A percentile compares a stretch with the other conserved stretches of the same genome.
These are phyloP conservation scores for Galagoides demidoff DNA, from an alignment of 2,797 vertebrate genomes.

Conservation along the genomic window DNA sequence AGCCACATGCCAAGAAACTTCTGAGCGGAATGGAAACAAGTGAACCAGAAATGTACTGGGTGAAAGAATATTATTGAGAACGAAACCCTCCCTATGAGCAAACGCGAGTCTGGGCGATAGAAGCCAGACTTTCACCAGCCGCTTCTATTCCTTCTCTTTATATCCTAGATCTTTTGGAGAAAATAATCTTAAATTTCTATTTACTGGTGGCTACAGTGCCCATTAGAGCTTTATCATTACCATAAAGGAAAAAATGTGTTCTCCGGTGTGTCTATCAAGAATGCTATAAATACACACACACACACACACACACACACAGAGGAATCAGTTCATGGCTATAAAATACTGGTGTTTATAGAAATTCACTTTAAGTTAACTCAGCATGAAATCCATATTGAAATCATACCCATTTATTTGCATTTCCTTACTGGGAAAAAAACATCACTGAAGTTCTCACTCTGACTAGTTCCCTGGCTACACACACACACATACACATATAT, in stretches of 20 bases:
- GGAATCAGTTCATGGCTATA: background rate
- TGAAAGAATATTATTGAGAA: slow-evolving; percentile 40
- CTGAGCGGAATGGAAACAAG: background rate
- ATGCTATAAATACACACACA: background rate
- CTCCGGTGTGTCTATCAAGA: background rate
- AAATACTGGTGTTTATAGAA: background rate
- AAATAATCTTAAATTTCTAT: background rate
- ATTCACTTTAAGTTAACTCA: background rate
- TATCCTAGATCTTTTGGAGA: background rate
- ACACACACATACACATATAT: rapidly evolving
- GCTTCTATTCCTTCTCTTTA: background rate
- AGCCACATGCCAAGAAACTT: slow-evolving; percentile 26
- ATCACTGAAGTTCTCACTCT: background rate
- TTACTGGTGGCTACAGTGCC: background rate
- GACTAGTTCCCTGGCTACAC: background rate
- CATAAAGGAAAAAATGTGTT: background rate
- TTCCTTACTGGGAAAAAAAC: background rate
- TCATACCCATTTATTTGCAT: background rate
- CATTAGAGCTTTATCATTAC: background rate
- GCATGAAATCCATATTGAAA: background rate
- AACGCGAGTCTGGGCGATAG: slow-evolving; percentile 14
- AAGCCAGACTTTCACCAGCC: background rate
- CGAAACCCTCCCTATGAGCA: slow-evolving; percentile 45
- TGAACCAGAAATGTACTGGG: slow-evolving; percentile 47
- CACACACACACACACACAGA: too few relatives aligned